These are phyloP conservation scores for Eulacestoma nigropectus DNA, from an alignment of 2,113 vertebrate genomes.

Conservation along the genomic window DNA sequence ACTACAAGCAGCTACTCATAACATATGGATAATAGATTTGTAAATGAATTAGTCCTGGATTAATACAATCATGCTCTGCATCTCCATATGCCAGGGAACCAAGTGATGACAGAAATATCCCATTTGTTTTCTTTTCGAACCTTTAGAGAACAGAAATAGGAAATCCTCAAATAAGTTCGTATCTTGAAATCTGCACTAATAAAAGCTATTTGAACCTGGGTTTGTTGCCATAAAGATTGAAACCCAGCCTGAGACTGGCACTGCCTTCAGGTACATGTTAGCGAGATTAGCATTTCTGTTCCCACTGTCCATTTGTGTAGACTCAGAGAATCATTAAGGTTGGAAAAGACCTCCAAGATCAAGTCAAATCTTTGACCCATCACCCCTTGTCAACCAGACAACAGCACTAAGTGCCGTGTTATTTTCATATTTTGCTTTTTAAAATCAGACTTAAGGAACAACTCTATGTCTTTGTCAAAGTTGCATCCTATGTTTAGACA, in stretches of 20 bases:
- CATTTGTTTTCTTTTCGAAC: neutral
- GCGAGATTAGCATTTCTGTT: neutral
- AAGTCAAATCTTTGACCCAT: neutral
- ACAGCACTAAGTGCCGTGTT: neutral
- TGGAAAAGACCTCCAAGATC: neutral
- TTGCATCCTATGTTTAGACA: neutral
- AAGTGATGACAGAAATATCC: neutral
- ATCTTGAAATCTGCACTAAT: neutral
- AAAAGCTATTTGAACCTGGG: neutral
- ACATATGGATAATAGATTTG: constrained; percentile 41
- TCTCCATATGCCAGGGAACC: constrained; percentile 16
- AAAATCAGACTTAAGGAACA: neutral
- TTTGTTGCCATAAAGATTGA: neutral
- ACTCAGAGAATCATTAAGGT: neutral
- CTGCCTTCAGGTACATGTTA: neutral
- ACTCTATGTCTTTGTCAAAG: neutral
- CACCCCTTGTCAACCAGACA: neutral
- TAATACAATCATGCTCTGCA: constrained; percentile 1
- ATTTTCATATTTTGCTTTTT: neutral
- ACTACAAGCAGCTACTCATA: constrained; percentile 25
- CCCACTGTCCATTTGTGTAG: neutral
- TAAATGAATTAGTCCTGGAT: constrained; percentile 15
- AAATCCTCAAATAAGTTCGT: neutral
- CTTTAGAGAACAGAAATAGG: neutral
- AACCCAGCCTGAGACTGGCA: neutral